Base-by-base conservation (phyloP, 2,888 invertebrate genomes). In the Tetrapedia diversipes region DNA sequence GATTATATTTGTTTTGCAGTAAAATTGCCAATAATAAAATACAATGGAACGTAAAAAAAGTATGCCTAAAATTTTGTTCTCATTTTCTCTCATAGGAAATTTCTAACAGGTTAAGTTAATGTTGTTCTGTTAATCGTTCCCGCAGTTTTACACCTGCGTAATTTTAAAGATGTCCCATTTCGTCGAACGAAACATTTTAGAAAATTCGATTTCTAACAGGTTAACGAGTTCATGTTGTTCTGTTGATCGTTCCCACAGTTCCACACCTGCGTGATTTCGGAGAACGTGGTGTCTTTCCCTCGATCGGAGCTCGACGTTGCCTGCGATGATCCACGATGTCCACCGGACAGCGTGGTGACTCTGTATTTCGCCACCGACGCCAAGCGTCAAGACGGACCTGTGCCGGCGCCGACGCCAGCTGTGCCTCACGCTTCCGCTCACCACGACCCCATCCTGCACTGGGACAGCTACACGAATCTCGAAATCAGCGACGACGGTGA, bases 101-200 rank as follows among this genome's bases (percentile, higher is more conserved):
- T n/a, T n/a, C n/a, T n/a, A n/a, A n/a, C n/a, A n/a, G n/a, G n/a
- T n/a, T n/a, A n/a, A n/a, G n/a, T n/a, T n/a, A n/a, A n/a, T n/a
- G n/a, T n/a, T n/a, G n/a, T n/a, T n/a, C n/a, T n/a, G n/a, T n/a
- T n/a, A n/a, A n/a, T n/a, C n/a, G n/a, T 29, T 64, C 4, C 51
- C 51, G 11, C 97, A 98, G 94, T 98, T 98, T 93, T 98, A 98
- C 93, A 98, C 98, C 4, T 98, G 98, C 93, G 97, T 98, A 65
- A 96, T 98, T 81, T 94, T 96, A 56, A 96, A 97, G 91, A 95
- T n/a, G n/a, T n/a, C n/a, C n/a, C n/a, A n/a, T n/a, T n/a, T n/a
- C n/a, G n/a, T n/a, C n/a, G n/a, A n/a, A n/a, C n/a, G n/a, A n/a
- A n/a, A n/a, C n/a, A n/a, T n/a, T n/a, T n/a, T n/a, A n/a, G n/a